These are phyloP conservation scores for Lithosia quadra DNA, from an alignment of 2,888 invertebrate species.

Conservation along the genomic window DNA sequence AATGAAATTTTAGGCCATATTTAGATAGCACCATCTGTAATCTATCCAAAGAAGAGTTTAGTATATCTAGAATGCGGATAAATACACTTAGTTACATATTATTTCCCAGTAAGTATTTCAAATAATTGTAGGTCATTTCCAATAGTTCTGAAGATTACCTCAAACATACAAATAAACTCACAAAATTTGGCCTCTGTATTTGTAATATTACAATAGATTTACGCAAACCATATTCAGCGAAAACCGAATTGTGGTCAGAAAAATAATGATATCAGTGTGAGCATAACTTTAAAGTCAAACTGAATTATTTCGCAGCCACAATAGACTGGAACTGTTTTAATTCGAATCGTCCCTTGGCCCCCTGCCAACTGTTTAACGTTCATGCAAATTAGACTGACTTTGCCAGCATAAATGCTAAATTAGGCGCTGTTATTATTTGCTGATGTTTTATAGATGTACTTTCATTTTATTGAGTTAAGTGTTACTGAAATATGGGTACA, in stretches of 20 bases:
- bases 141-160: too few species aligned
- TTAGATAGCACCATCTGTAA: too few species aligned
- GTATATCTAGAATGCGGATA: too few species aligned
- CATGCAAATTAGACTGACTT: conserved; percentile 4
- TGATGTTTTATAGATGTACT: neutral
- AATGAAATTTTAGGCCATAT: too few species aligned
- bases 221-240: neutral
- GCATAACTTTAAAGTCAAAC: conserved; percentile 19
- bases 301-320: conserved; percentile 31
- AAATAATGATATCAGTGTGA: neutral
- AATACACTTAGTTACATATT: too few species aligned
- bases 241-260: neutral
- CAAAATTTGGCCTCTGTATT: too few species aligned
- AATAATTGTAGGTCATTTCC: too few species aligned
- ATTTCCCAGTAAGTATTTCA: too few species aligned
- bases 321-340: conserved; percentile 32
- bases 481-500: neutral
- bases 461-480: neutral
- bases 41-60: too few species aligned
- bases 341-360: conserved; percentile 39
- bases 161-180: too few species aligned
- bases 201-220: neutral
- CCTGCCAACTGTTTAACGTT: conserved; percentile 41
- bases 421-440: neutral
- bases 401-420: neutral